These are phyloP conservation scores for Cyanoderma ruficeps DNA, from an alignment of 2,113 vertebrate species.

Conservation along the genomic window DNA sequence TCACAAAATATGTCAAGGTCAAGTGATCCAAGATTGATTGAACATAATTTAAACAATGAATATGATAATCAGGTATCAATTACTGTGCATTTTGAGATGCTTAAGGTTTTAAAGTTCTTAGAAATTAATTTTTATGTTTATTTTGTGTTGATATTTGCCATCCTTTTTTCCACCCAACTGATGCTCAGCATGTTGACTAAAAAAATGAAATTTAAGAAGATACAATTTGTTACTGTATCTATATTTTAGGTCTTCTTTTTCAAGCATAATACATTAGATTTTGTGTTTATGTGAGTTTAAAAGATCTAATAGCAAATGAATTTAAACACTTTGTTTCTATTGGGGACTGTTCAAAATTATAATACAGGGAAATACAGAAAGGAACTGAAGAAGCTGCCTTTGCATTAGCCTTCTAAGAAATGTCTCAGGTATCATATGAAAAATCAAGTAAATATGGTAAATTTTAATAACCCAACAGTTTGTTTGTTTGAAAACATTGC, in stretches of 20 bases:
- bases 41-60: neutral
- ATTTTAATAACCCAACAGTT: neutral
- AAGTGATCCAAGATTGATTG: constrained; percentile 35
- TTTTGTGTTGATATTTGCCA: neutral
- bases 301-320: neutral
- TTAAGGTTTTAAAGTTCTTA: neutral
- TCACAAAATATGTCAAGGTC: neutral
- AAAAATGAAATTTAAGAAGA: neutral
- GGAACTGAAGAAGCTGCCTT: constrained; percentile 67
- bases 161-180: neutral
- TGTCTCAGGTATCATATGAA: neutral
- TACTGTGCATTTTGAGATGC: neutral
- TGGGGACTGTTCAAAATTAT: neutral
- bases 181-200: neutral
- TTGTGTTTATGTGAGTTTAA: neutral
- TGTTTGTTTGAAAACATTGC: neutral
- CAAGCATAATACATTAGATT: neutral
- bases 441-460: neutral
- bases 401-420: constrained; percentile 65
- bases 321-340: neutral
- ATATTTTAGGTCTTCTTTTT: neutral
- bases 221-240: neutral
- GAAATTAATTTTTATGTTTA: neutral
- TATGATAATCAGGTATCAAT: neutral
- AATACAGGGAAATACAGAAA: neutral